Evolutionary conservation across 2,797 vertebrate species (phyloP).

Genomic region (Helostoma temminkii): DNA sequence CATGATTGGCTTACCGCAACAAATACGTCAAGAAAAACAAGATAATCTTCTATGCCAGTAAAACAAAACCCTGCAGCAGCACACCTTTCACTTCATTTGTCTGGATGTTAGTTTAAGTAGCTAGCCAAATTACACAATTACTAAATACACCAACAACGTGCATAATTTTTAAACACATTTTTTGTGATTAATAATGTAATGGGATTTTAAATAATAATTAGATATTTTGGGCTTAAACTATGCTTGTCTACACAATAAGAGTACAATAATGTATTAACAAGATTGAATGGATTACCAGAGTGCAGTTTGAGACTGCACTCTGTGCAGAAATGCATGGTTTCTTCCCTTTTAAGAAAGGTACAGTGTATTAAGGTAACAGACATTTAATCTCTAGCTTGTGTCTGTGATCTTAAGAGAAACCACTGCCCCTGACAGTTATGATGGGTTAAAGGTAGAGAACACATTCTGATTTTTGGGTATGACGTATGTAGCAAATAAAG

Average conservation of each 20-base stretch:
- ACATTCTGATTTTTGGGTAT: constrained; percentile 7
- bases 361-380: not conserved
- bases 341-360: not conserved
- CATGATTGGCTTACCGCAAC: not conserved
- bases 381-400: not conserved
- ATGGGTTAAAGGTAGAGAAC: not conserved
- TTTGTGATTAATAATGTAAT: not conserved
- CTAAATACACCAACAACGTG: not conserved
- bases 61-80: not conserved
- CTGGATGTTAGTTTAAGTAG: not conserved
- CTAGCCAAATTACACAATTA: not conserved
- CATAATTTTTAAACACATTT: not conserved
- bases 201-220: not conserved
- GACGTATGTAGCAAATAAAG: constrained; percentile 5
- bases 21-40: constrained; percentile 40
- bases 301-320: not conserved
- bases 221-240: not conserved
- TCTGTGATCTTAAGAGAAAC: not conserved
- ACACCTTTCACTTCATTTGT: not conserved
- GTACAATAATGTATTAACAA: not conserved
- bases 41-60: constrained; percentile 1
- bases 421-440: not conserved
- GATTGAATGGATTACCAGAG: too few species aligned
- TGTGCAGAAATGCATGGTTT: not conserved
- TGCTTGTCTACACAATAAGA: not conserved